Evolutionary conservation across 2,113 vertebrate species (phyloP), one percentile per base, ranked within the genome.

Genomic region (Pelecanus crispus): DNA sequence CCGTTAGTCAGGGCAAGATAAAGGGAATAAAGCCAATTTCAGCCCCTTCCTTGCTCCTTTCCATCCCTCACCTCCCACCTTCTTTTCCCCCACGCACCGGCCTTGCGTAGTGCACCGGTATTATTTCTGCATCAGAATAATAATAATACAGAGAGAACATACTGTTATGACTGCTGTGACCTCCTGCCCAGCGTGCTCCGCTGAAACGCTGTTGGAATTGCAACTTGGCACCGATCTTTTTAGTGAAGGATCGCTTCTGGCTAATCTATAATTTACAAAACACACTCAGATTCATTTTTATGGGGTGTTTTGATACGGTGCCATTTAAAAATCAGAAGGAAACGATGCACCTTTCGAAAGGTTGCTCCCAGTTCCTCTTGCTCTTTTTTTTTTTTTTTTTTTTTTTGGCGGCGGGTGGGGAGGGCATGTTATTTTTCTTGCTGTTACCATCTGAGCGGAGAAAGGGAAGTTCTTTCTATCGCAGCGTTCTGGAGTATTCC

Each of bases 261-360:
- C 88, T 96, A 86, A 94, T 97, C 92, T 94, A 90, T 94, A 97
- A 96, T 96, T 97, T 92, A 96, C 83, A 94, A 95, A 97, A 94
- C 85, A 67, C 63, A 59, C 81, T 94, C 82, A 25, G 90, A 75
- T 94, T 75, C 88, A 80, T 89, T 90, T 85, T 95, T 88, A 92
- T 77, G 74, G 81, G 36, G 34, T 71, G 52, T 81, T 91, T 95
- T 89, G 94, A 62, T 86, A 63, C 6, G 79, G 75, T 59, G 91
- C 88, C 87, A 50, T 89, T 92, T 85, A 73, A 88, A 81, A 92
- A 95, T 45, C 17, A 9, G 79, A 61, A 77, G 31, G 82, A 21
- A 91, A n/a, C 9, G 14, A 49, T 0, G 2, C 49, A 49, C 50
- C 38, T 93, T 88, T 70, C 55, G 61, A 95, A 90, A 94, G 81